Evolutionary conservation across 2,797 vertebrate genomes (phyloP).

Genomic region (Epinephelus coioides): DNA sequence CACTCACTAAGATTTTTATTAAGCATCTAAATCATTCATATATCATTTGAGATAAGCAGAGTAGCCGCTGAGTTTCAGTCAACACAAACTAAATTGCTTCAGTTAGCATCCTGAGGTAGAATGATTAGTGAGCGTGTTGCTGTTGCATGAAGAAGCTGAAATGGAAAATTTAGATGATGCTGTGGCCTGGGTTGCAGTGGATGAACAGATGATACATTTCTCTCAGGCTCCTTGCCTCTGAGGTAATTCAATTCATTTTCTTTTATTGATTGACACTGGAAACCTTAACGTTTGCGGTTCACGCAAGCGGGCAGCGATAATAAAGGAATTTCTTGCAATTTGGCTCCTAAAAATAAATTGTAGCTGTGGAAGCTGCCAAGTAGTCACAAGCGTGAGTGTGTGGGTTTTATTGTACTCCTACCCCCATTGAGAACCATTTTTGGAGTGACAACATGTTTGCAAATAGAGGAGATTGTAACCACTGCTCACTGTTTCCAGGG

Average conservation of each 20-base stretch:
- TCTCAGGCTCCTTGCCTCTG: conserved; percentile 57
- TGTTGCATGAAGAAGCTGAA: conserved; percentile 43
- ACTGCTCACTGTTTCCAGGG: conserved; percentile 13
- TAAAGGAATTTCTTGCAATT: conserved; percentile 60
- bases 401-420: conserved; percentile 17
- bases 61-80: conserved; percentile 42
- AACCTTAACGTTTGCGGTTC: conserved; percentile 44
- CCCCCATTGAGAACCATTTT: conserved; percentile 24
- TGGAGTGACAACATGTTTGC: conserved; percentile 11
- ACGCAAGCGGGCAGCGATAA: conserved; percentile 53
- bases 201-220: conserved; percentile 61
- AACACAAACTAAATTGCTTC: conserved; percentile 70
- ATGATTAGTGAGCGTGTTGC: conserved; percentile 64
- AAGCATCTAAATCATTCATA: conserved; percentile 56
- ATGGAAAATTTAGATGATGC: conserved; percentile 59
- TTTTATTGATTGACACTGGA: conserved; percentile 74
- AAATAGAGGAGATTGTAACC: not conserved
- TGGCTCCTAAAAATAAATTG: conserved; percentile 43
- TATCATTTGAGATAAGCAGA: conserved; percentile 45
- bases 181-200: conserved; percentile 37
- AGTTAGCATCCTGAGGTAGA: conserved; percentile 58
- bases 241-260: conserved; percentile 72
- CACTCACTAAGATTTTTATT: conserved; percentile 29
- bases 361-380: conserved; percentile 31
- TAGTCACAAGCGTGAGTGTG: conserved; percentile 8